A percentile compares a stretch with the other conserved stretches of the same genome.
These are phyloP conservation scores for Heteromyza rotundicornis DNA, from an alignment of 2,888 invertebrate species.

Conservation along the genomic window DNA sequence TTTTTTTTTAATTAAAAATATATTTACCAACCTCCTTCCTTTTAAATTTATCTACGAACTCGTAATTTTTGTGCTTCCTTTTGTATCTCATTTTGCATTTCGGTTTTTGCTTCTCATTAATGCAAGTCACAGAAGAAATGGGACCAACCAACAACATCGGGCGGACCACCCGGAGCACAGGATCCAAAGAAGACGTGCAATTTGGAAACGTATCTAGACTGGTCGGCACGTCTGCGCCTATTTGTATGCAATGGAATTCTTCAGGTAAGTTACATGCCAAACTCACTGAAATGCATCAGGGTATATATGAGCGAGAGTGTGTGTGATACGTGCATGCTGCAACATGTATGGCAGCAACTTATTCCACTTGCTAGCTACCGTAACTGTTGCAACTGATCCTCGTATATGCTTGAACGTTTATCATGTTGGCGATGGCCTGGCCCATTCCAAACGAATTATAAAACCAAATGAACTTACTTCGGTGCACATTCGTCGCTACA, in stretches of 20 bases:
- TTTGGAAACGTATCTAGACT: conserved; percentile 62
- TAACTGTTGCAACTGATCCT: too few species aligned
- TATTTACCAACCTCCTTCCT: too few species aligned
- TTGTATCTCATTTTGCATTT: conserved; percentile 19
- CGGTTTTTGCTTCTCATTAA: too few species aligned
- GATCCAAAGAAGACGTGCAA: conserved; percentile 63
- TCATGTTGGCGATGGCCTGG: background rate
- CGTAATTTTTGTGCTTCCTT: too few species aligned
- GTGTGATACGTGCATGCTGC: background rate
- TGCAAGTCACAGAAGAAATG: conserved; percentile 48
- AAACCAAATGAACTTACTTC: conserved; percentile 14
- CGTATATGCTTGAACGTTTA: too few species aligned
- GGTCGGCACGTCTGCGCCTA: conserved; percentile 61
- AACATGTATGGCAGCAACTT: too few species aligned
- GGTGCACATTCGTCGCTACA: background rate
- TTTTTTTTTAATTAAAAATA: too few species aligned
- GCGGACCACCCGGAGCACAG: conserved; percentile 54
- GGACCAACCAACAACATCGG: conserved; percentile 57
- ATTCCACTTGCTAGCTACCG: too few species aligned
- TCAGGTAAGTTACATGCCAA: conserved; percentile 50
- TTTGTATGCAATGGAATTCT: conserved; percentile 63
- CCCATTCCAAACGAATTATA: background rate
- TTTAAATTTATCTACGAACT: too few species aligned
- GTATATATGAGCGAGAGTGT: background rate
- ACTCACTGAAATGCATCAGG: background rate